Conservation (phyloP, 23 tunicate genomes). For the Halocynthia roretzi region DNA sequence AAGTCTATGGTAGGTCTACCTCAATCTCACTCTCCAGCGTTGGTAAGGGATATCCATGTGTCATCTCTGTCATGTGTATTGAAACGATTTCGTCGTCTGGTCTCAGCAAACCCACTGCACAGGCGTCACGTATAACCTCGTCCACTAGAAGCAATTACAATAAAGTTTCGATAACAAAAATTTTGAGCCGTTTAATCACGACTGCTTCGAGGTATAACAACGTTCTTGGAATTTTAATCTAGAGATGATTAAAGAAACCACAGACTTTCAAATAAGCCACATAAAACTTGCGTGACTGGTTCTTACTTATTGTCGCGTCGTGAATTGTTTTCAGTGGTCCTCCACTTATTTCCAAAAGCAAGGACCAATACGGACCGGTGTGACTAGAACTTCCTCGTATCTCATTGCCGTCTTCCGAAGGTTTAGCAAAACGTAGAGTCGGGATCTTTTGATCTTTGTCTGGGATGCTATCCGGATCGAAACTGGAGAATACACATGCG, state of each 20-base stretch:
- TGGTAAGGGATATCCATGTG: conserved; percentile 91
- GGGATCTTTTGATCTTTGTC: conserved; percentile 13
- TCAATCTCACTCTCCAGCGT: conserved; percentile 46
- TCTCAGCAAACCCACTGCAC: conserved; percentile 65
- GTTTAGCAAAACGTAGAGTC: conserved; percentile 54
- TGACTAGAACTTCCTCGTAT: neutral
- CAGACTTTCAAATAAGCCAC: too few relatives aligned
- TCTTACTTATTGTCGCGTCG: conserved; percentile 68
- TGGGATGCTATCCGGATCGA: conserved; percentile 84
- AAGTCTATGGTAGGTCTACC: conserved; percentile 21
- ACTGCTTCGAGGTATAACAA: neutral
- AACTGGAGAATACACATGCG: conserved; percentile 76
- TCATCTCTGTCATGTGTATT: conserved; percentile 92
- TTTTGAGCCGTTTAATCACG: neutral
- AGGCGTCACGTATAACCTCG: conserved; percentile 73
- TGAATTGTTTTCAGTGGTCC: conserved; percentile 73
- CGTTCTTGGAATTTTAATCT: neutral
- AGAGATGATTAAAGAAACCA: too few relatives aligned
- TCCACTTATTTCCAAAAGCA: conserved; percentile 80
- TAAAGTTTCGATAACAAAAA: too few relatives aligned
- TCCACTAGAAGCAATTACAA: conserved; percentile 34
- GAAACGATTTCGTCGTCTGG: conserved; percentile 87
- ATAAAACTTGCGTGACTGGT: too few relatives aligned
- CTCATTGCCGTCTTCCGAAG: conserved; percentile 12
- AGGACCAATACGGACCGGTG: conserved; percentile 96